Percentiles rank a stretch among this genome's conserved stretches.
These are phyloP conservation scores for Microctonus hyperodae DNA, from an alignment of 2,888 invertebrate genomes.

Conservation along the genomic window DNA sequence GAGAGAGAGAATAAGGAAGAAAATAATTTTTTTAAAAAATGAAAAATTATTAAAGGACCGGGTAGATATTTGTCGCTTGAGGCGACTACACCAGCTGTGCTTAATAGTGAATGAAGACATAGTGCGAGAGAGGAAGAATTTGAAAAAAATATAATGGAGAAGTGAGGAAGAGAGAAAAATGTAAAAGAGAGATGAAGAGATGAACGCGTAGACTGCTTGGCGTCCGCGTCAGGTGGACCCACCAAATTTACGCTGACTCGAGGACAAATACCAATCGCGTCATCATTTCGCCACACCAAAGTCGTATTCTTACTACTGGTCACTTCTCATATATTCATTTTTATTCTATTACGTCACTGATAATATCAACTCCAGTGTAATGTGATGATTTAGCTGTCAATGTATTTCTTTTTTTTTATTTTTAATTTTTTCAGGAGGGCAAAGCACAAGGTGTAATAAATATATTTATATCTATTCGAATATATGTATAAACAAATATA, in stretches of 20 bases:
- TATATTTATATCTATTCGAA: too few species aligned
- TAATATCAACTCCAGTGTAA: neutral
- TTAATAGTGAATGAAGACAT: neutral
- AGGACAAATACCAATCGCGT: slow-evolving; percentile 20
- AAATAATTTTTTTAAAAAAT: too few species aligned
- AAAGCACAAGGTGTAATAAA: too few species aligned
- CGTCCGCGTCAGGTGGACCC: slow-evolving; percentile 30
- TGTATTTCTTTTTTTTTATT: neutral
- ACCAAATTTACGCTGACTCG: slow-evolving; percentile 11
- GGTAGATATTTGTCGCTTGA: slow-evolving; percentile 15
- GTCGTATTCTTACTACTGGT: neutral
- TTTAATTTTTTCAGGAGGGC: too few species aligned
- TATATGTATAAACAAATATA: neutral
- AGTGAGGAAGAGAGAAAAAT: slow-evolving; percentile 3
- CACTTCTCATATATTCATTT: slow-evolving; percentile 5
- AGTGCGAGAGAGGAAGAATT: neutral
- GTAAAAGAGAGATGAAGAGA: slow-evolving; percentile 7
- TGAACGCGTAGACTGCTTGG: slow-evolving; percentile 29
- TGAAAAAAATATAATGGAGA: neutral
- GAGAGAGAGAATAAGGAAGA: neutral
- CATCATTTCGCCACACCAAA: slow-evolving; percentile 17
- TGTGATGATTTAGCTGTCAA: neutral
- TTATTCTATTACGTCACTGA: slow-evolving; percentile 10
- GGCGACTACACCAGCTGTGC: slow-evolving; percentile 14
- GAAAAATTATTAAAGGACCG: slow-evolving; percentile 10